Base-by-base conservation (phyloP, 2,888 invertebrate species). In the Drosophila colorata region DNA sequence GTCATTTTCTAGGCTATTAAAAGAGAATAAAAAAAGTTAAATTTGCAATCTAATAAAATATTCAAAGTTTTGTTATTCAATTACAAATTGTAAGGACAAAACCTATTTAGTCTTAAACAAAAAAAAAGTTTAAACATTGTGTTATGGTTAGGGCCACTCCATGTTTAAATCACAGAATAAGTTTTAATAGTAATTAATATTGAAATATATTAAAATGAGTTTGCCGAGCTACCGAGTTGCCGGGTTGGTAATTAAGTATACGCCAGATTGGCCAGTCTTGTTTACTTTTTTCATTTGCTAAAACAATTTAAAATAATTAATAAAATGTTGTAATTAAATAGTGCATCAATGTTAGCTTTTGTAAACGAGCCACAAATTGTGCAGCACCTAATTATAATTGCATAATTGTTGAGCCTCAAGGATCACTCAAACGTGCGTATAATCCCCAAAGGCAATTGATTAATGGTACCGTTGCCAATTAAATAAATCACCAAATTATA, bases 391-490 rank as follows among this genome's bases (percentile, higher is more conserved):
- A 64, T 66, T 57, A 55, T 65, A 66, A 73, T 67, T 72, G 64
- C 61, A 48, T 52, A 74, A 66, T 52, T 69, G 57, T 44, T 57
- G 33, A 41, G 46, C 37, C 35, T 20, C 23, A 64, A 35, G 53
- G 58, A 73, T 69, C 56, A 61, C 41, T 49, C 56, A 44, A 38
- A 41, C 8, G 49, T 56, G 28, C 18, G 35, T 48, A 48, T 64
- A 72, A 57, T 49, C 60, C 51, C 58, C 47, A 58, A 59, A 65
- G 49, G 56, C 60, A 65, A 68, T 70, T 88, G 68, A 83, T 88
- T 83, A 83, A 83, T 82, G 79, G 57, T 46, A 16, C 43, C 40
- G 38, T 38, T 46, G 67, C 25, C 57, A 82, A 79, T 86, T 78
- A 76, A 79, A 79, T 69, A 52, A 69, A 69, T 67, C 49, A 64